These are phyloP conservation scores for Apodemia mormo DNA, from an alignment of 2,888 invertebrate species.

Conservation along the genomic window DNA sequence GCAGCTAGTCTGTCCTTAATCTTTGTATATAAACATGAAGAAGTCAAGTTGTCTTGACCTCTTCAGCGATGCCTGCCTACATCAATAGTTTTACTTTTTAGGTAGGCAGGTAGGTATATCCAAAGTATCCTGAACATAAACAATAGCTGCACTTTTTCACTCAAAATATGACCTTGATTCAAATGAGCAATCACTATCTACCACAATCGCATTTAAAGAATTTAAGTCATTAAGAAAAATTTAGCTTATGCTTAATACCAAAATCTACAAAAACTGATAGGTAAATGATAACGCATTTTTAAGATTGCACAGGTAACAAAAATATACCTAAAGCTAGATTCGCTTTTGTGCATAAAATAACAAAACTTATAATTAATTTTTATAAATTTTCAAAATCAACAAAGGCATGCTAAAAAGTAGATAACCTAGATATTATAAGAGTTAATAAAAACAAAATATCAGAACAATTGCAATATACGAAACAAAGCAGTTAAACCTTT, in stretches of 20 bases:
- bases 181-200: background rate
- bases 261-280: conserved; percentile 4
- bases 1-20: no score
- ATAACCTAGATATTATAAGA: background rate
- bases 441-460: conserved; percentile 2
- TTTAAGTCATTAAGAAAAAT: background rate
- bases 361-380: background rate
- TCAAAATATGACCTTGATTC: background rate
- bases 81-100: background rate
- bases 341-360: background rate
- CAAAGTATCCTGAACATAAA: background rate
- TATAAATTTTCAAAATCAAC: background rate
- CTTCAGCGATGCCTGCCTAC: background rate
- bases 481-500: conserved; percentile 2
- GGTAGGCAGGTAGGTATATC: background rate
- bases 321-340: background rate
- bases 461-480: background rate
- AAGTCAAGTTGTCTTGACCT: background rate
- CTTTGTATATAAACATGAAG: no score
- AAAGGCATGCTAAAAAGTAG: background rate
- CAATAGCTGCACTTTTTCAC: background rate
- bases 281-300: background rate
- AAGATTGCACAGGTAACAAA: background rate
- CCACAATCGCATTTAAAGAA: background rate
- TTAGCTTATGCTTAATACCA: no score